Evolutionary conservation across 2,888 invertebrate species (phyloP), one percentile per base, ranked within the genome.

Genomic region (Amphipyra berbera): DNA sequence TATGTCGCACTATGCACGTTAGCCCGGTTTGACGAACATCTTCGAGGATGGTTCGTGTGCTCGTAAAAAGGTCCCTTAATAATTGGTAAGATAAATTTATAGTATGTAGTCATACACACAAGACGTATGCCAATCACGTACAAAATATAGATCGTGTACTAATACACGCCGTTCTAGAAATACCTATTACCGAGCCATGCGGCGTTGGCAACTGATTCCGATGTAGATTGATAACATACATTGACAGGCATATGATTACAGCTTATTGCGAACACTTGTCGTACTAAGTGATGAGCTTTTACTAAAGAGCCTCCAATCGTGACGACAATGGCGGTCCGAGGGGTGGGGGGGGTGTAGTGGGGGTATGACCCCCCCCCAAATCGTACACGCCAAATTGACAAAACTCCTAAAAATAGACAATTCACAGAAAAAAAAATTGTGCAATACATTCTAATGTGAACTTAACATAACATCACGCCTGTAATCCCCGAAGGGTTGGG

Each of bases 221-320:
- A 73, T 60, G 72, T 60, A 81, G 76, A 86, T 84, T 81, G 70
- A 84, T 84, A 80, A 76, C 82, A 83, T 82, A 76, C 82, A 83
- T 82, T 79, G 85, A 78, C 79, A 72, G 38, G 57, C 41, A 44
- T 41, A 35, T 57, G 27, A 54, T 67, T 52, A 54, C 41, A 41
- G 12, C 40, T 49, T 12, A 67, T 50, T 49, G 35, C 40, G 30
- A 33, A 45, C 27, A 12, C 8, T 41, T 10, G 30, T 7, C 12
- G 6, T 42, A 37, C 9, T n/a, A 40, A 71, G 30, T 54, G 57
- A 72, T 61, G 45, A 33, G 30, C 21, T 61, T 61, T 57, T 57
- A 66, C n/a, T n/a, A n/a, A n/a, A n/a, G n/a, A n/a, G n/a, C n/a
- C n/a, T n/a, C n/a, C n/a, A n/a, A n/a, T n/a, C n/a, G n/a, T n/a